Conservation (phyloP, 2,113 vertebrate genomes). For the Thermophis baileyi region DNA sequence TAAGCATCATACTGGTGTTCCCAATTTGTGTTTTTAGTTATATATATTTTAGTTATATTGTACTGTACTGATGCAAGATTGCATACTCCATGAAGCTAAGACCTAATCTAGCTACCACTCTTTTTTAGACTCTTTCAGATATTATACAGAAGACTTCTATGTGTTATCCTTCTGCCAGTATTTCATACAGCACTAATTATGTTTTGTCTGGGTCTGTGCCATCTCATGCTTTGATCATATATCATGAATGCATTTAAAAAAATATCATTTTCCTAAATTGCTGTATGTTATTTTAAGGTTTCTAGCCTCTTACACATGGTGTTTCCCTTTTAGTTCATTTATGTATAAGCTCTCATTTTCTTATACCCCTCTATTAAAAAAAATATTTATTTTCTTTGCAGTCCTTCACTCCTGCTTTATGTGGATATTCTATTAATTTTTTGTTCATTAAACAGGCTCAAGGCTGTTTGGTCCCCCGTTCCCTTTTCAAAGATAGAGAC, state of each 20-base stretch:
- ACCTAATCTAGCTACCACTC: neutral
- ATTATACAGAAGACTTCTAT: neutral
- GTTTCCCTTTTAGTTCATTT: neutral
- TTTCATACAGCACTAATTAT: neutral
- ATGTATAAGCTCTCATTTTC: neutral
- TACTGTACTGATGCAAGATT: neutral
- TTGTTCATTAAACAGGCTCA: neutral
- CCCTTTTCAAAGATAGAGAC: neutral
- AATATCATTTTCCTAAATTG: neutral
- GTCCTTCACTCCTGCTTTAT: neutral
- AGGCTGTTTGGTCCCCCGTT: neutral
- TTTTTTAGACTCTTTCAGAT: neutral
- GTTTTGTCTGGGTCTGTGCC: neutral
- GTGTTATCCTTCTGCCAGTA: neutral
- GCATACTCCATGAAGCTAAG: neutral
- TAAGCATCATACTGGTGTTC: neutral
- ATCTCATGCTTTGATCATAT: neutral
- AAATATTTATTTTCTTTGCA: neutral
- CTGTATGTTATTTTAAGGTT: neutral
- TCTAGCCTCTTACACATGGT: neutral
- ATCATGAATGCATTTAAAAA: neutral
- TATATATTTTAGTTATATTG: neutral
- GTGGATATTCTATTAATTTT: neutral
- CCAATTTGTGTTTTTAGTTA: neutral
- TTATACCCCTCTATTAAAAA: neutral